A percentile compares a stretch with the other conserved stretches of the same genome.
Evolutionary conservation across 2,797 vertebrate genomes (phyloP).

Genomic region (Alosa sapidissima): DNA sequence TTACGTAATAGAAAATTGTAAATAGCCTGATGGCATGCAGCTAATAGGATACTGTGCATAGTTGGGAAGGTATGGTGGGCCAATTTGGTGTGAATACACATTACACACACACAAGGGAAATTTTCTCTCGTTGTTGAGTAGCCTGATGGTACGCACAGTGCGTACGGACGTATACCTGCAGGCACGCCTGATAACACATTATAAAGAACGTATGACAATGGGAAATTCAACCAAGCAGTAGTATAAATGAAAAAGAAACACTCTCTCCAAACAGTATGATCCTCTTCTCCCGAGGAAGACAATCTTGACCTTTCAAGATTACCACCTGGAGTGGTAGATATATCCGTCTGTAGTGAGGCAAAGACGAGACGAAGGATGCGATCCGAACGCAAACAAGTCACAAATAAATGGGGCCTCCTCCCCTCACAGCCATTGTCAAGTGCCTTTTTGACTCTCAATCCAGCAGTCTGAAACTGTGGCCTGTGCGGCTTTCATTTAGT

Average conservation of each 20-base stretch:
- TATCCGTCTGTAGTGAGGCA: slow-evolving; percentile 7
- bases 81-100: too few relatives aligned
- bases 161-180: too few relatives aligned
- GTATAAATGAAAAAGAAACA: neutral
- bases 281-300: neutral
- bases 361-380: slow-evolving; percentile 13
- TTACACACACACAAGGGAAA: too few relatives aligned
- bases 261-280: neutral
- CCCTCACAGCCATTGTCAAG: slow-evolving; percentile 36
- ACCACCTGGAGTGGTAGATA: slow-evolving; percentile 2
- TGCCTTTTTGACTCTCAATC: slow-evolving; percentile 44
- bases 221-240: too few relatives aligned
- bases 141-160: too few relatives aligned
- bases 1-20: too few relatives aligned
- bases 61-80: too few relatives aligned
- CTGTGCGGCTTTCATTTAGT: slow-evolving; percentile 48
- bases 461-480: slow-evolving; percentile 40
- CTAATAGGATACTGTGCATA: too few relatives aligned
- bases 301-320: neutral
- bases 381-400: slow-evolving; percentile 37
- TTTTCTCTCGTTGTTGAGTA: too few relatives aligned
- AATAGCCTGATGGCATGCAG: too few relatives aligned
- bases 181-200: too few relatives aligned
- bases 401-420: slow-evolving; percentile 32
- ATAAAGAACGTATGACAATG: too few relatives aligned